Conservation (phyloP, 2,797 vertebrate genomes). For the Podarcis siculus region DNA sequence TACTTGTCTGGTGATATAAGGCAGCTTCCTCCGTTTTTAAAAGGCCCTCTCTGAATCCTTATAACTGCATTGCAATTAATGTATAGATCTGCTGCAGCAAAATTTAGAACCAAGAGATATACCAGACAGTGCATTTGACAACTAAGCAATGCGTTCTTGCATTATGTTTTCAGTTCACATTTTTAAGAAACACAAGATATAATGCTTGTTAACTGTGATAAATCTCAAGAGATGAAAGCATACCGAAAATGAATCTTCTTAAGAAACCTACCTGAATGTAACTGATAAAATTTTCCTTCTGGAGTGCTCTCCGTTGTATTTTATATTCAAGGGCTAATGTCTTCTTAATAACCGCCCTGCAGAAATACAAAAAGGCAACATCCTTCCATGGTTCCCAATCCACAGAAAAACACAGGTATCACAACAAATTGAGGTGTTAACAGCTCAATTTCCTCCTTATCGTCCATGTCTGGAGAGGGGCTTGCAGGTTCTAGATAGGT, state of each 20-base stretch:
- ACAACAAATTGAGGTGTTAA: background rate
- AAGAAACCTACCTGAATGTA: slow-evolving; percentile 88
- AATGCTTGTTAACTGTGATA: background rate
- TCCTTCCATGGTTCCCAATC: background rate
- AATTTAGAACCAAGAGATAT: background rate
- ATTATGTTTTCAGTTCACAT: background rate
- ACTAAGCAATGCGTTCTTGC: background rate
- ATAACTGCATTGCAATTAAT: background rate
- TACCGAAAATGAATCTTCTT: slow-evolving; percentile 8
- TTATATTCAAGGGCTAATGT: slow-evolving; percentile 92
- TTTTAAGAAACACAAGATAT: background rate
- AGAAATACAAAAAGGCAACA: background rate
- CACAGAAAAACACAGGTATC: background rate
- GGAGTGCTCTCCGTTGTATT: slow-evolving; percentile 85
- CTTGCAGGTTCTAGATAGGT: too few species aligned
- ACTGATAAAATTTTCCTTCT: slow-evolving; percentile 92
- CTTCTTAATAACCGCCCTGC: slow-evolving; percentile 90
- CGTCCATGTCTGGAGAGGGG: too few species aligned
- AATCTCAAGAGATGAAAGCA: background rate
- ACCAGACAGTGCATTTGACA: background rate
- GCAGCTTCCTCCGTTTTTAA: background rate
- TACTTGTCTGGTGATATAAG: background rate
- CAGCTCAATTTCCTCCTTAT: too few species aligned
- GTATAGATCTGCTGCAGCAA: background rate
- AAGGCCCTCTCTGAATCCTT: background rate